phyloP scores from a whole-genome alignment of 2,113 vertebrate genomes.

The Gnathochromis pfefferi region DNA sequence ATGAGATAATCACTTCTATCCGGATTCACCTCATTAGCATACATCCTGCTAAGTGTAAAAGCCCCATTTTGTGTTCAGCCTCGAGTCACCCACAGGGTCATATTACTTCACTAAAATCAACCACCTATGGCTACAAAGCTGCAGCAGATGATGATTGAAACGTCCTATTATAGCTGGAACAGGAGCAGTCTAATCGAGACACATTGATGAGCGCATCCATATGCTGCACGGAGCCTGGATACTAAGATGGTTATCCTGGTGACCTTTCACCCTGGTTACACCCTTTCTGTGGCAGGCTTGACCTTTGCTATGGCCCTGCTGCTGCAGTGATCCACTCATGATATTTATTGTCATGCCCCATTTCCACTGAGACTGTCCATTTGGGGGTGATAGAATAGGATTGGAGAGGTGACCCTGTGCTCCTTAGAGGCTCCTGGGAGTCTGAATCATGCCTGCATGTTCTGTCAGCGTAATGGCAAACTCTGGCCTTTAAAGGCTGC shows the following conservation, averaged over 20 bases:
- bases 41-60: background rate
- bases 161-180: slow-evolving; percentile 4
- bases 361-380: slow-evolving; percentile 50
- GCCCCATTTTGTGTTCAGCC: background rate
- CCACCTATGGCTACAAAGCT: background rate
- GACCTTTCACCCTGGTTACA: slow-evolving; percentile 41
- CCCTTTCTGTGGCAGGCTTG: slow-evolving; percentile 30
- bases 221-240: background rate
- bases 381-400: slow-evolving; percentile 51
- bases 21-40: slow-evolving; percentile 28
- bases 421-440: slow-evolving; percentile 40
- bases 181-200: background rate
- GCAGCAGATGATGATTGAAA: slow-evolving; percentile 22
- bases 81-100: background rate
- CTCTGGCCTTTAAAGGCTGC: slow-evolving; percentile 4
- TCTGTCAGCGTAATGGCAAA: slow-evolving; percentile 40
- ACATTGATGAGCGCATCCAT: slow-evolving; percentile 30
- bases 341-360: slow-evolving; percentile 56
- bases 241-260: slow-evolving; percentile 12
- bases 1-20: slow-evolving; percentile 25
- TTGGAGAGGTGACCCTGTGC: slow-evolving; percentile 32
- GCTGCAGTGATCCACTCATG: slow-evolving; percentile 35
- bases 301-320: slow-evolving; percentile 39
- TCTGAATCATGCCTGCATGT: slow-evolving; percentile 30
- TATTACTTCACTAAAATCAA: background rate